Conservation (phyloP, 2,888 invertebrate species). For the Cheilosia soror region DNA sequence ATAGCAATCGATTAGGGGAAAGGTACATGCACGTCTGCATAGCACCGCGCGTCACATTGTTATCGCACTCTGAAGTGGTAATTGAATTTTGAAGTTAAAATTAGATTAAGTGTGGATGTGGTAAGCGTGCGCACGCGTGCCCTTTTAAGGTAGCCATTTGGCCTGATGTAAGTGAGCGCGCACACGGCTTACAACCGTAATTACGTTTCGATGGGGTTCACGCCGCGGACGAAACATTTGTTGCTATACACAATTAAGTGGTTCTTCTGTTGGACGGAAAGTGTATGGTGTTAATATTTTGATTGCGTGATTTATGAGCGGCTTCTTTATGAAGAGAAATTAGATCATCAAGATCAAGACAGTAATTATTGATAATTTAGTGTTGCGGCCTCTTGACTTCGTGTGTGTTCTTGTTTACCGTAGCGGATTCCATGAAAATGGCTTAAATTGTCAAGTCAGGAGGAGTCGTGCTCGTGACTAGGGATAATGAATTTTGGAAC, state of each 20-base stretch:
- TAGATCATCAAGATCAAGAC: conserved; percentile 28
- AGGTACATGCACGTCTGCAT: background rate
- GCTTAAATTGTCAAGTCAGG: conserved; percentile 44
- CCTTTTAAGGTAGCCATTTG: conserved; percentile 10
- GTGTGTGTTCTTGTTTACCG: conserved; percentile 13
- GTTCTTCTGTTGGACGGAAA: conserved; percentile 6
- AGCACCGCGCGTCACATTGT: conserved; percentile 26
- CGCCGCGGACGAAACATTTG: conserved; percentile 1
- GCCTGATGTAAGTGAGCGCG: conserved; percentile 32
- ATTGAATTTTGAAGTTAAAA: conserved; percentile 56
- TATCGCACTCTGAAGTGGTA: conserved; percentile 57
- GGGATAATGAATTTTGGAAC: background rate
- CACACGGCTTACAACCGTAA: conserved; percentile 30
- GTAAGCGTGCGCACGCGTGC: conserved; percentile 35
- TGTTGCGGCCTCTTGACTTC: conserved; percentile 2
- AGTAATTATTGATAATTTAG: conserved; percentile 33
- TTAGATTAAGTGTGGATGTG: conserved; percentile 63
- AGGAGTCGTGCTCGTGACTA: conserved; percentile 27
- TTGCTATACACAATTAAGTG: conserved; percentile 34
- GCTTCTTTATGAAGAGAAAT: conserved; percentile 18
- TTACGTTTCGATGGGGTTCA: conserved; percentile 28
- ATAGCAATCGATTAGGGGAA: conserved; percentile 46
- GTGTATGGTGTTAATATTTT: conserved; percentile 29
- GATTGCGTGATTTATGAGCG: conserved; percentile 27
- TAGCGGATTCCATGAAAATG: conserved; percentile 17